These are phyloP conservation scores for Istiophorus platypterus DNA, from an alignment of 2,113 vertebrate species.

Conservation along the genomic window DNA sequence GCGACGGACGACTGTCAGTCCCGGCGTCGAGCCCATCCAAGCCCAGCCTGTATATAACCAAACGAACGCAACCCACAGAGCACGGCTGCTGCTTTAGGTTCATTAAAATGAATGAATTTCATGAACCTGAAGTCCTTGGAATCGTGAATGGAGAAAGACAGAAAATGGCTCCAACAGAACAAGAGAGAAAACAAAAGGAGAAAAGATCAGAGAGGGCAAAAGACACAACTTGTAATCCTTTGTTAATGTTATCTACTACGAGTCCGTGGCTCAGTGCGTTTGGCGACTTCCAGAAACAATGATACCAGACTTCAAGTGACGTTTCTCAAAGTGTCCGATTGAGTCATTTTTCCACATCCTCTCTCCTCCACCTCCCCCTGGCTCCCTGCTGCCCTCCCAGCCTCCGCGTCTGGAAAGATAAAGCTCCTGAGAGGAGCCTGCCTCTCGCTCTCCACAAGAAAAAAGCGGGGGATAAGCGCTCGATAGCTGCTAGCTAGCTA, in stretches of 20 bases:
- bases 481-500: constrained; percentile 39
- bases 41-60: too few species aligned
- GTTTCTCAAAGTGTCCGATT: constrained; percentile 28
- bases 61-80: neutral
- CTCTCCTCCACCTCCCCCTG: constrained; percentile 28
- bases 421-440: constrained; percentile 50
- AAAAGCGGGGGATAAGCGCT: constrained; percentile 56
- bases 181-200: constrained; percentile 15
- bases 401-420: constrained; percentile 58
- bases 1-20: too few species aligned
- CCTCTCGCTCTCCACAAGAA: constrained; percentile 39
- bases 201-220: constrained; percentile 15
- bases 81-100: neutral
- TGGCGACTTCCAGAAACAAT: constrained; percentile 16
- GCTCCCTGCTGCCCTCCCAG: constrained; percentile 39
- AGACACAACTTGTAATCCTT: constrained; percentile 57
- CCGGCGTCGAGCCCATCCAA: too few species aligned
- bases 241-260: constrained; percentile 12
- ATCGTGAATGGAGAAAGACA: constrained; percentile 5
- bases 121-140: constrained; percentile 54
- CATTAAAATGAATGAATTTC: constrained; percentile 23
- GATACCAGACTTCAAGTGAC: constrained; percentile 33
- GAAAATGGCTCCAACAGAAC: neutral
- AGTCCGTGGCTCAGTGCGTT: constrained; percentile 32
- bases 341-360: constrained; percentile 24